Evolutionary conservation across 2,113 vertebrate species (phyloP).

Genomic region (Dicerorhinus sumatrensis): DNA sequence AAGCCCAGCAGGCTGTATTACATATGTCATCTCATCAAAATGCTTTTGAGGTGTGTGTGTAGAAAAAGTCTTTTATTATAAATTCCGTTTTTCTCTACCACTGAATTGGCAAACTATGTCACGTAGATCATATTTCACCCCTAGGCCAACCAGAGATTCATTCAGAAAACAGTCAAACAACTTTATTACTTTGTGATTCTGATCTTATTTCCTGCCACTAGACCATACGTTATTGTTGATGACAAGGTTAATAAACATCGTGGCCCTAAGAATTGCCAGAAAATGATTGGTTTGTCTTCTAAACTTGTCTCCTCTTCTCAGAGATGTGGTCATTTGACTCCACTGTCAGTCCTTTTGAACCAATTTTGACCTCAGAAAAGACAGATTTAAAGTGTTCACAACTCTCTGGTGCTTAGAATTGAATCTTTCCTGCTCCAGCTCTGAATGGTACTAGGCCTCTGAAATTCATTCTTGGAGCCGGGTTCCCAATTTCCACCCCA

Average conservation of each 20-base stretch:
- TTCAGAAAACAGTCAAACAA: not conserved
- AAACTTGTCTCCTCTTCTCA: not conserved
- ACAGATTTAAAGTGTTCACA: not conserved
- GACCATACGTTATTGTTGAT: not conserved
- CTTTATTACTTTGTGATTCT: slow-evolving; percentile 50
- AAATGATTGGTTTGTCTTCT: not conserved
- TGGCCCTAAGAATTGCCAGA: not conserved
- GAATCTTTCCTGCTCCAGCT: not conserved
- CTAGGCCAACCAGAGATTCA: not conserved
- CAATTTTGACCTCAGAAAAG: not conserved
- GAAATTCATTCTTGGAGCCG: not conserved
- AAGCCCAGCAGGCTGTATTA: slow-evolving; percentile 1
- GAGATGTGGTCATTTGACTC: not conserved
- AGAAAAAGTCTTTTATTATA: not conserved
- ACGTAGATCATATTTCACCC: slow-evolving; percentile 12
- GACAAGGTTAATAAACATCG: slow-evolving; percentile 11
- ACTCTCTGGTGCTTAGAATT: not conserved
- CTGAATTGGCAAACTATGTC: not conserved
- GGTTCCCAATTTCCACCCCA: not conserved
- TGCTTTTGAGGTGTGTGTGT: not conserved
- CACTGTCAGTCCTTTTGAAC: not conserved
- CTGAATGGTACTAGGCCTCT: not conserved
- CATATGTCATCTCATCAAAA: not conserved
- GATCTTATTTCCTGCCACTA: slow-evolving; percentile 24
- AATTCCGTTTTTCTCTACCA: not conserved